These are phyloP conservation scores for Vandiemenella viatica DNA, from an alignment of 2,888 invertebrate species.

Conservation along the genomic window DNA sequence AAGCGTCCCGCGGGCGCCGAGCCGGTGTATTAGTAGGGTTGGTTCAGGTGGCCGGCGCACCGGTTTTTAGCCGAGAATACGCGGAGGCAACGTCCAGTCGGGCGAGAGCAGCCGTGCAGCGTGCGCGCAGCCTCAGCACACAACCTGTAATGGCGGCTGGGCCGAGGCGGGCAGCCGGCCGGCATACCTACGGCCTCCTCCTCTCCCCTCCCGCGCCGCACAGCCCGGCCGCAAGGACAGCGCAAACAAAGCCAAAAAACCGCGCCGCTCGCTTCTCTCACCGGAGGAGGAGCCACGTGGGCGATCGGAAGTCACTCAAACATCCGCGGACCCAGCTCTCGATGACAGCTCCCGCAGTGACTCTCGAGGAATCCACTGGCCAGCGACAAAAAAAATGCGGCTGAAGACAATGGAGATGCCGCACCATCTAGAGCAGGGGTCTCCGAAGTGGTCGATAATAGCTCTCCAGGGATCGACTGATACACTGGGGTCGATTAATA, in stretches of 20 bases:
- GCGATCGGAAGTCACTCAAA: too few species aligned
- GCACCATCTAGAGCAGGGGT: too few species aligned
- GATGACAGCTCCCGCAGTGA: too few species aligned
- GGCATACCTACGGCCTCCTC: too few species aligned
- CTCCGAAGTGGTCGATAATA: too few species aligned
- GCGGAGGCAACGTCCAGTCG: background rate
- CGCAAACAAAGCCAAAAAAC: background rate
- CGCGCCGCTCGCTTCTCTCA: background rate
- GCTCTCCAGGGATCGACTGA: too few species aligned
- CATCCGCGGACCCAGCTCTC: too few species aligned
- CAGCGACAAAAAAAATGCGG: too few species aligned
- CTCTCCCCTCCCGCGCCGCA: too few species aligned
- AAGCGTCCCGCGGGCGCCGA: slow-evolving; percentile 12
- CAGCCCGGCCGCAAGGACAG: background rate
- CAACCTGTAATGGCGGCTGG: background rate
- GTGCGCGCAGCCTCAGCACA: background rate
- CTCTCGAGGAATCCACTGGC: too few species aligned
- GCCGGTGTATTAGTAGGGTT: background rate
- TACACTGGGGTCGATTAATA: too few species aligned
- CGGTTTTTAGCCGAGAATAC: background rate
- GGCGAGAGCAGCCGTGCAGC: background rate
- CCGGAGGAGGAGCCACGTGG: background rate
- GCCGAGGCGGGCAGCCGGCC: background rate
- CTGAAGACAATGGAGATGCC: too few species aligned
- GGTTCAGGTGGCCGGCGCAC: background rate